These are phyloP conservation scores for Brenthis ino DNA, from an alignment of 2,888 invertebrate genomes.

Conservation along the genomic window DNA sequence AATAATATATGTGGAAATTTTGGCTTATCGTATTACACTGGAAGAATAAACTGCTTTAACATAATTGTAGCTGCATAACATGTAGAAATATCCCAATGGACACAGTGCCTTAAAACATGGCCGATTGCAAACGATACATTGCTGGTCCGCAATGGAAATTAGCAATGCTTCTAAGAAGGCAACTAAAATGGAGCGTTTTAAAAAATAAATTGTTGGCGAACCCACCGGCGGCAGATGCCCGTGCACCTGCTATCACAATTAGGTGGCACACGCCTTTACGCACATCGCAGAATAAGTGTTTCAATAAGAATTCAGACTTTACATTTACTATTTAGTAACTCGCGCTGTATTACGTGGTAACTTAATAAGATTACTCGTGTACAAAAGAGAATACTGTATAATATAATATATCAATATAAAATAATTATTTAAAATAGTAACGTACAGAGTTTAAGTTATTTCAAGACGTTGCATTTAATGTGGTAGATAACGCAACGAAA, in stretches of 20 bases:
- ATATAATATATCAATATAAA: neutral
- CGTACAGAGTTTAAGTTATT: conserved; percentile 29
- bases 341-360: neutral
- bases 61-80: conserved; percentile 28
- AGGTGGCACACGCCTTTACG: conserved; percentile 69
- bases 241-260: conserved; percentile 74
- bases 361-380: too few relatives aligned
- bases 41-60: neutral
- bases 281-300: conserved; percentile 44
- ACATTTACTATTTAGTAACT: neutral
- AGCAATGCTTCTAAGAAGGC: conserved; percentile 49
- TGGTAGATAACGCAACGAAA: conserved; percentile 38
- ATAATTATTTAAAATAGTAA: neutral
- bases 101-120: conserved; percentile 36
- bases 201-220: conserved; percentile 61
- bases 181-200: conserved; percentile 49
- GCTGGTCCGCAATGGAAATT: conserved; percentile 51
- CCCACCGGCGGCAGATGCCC: conserved; percentile 73
- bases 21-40: neutral
- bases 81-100: too few relatives aligned
- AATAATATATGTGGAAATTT: neutral
- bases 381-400: too few relatives aligned
- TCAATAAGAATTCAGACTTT: conserved; percentile 13
- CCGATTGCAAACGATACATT: conserved; percentile 52
- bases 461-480: conserved; percentile 31